These are phyloP conservation scores for Phyllotreta cruciferae DNA, from an alignment of 2,888 invertebrate species.

Conservation along the genomic window DNA sequence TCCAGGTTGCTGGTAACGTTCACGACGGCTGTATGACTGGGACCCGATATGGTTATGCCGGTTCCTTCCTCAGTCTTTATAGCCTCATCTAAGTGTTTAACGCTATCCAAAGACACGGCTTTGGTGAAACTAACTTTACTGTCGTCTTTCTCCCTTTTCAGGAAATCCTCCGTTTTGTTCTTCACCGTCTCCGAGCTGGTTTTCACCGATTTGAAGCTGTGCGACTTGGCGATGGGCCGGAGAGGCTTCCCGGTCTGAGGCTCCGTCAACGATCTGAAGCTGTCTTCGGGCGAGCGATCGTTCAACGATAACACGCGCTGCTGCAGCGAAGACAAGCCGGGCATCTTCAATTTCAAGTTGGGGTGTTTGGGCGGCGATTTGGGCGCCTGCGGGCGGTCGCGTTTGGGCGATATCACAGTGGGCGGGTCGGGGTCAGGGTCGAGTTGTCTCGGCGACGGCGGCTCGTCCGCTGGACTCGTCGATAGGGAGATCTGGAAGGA, in stretches of 20 bases:
- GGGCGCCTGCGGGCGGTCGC: slow-evolving; percentile 30
- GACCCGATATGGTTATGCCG: slow-evolving; percentile 53
- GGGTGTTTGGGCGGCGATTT: slow-evolving; percentile 34
- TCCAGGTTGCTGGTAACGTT: slow-evolving; percentile 47
- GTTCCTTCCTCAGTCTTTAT: slow-evolving; percentile 37
- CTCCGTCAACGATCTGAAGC: slow-evolving; percentile 57
- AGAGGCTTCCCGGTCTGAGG: slow-evolving; percentile 47
- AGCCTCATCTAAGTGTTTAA: slow-evolving; percentile 64
- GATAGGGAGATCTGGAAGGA: slow-evolving; percentile 37
- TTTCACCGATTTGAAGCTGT: slow-evolving; percentile 70
- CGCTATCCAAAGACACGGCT: slow-evolving; percentile 65
- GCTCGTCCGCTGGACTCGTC: slow-evolving; percentile 35
- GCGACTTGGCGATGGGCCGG: slow-evolving; percentile 73
- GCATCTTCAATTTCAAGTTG: slow-evolving; percentile 59
- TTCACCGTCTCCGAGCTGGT: slow-evolving; percentile 25
- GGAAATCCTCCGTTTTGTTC: slow-evolving; percentile 30
- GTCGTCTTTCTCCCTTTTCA: slow-evolving; percentile 35
- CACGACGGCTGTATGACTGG: slow-evolving; percentile 55
- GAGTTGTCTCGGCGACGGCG: slow-evolving; percentile 39
- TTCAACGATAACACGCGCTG: slow-evolving; percentile 63
- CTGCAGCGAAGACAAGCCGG: slow-evolving; percentile 64
- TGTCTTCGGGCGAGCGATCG: slow-evolving; percentile 45
- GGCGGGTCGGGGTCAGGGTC: slow-evolving; percentile 37
- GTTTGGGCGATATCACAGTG: slow-evolving; percentile 43
- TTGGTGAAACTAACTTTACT: slow-evolving; percentile 47